Evolutionary conservation across 2,113 vertebrate species (phyloP), one percentile per base, ranked within the genome.

Genomic region (Pimephales promelas): DNA sequence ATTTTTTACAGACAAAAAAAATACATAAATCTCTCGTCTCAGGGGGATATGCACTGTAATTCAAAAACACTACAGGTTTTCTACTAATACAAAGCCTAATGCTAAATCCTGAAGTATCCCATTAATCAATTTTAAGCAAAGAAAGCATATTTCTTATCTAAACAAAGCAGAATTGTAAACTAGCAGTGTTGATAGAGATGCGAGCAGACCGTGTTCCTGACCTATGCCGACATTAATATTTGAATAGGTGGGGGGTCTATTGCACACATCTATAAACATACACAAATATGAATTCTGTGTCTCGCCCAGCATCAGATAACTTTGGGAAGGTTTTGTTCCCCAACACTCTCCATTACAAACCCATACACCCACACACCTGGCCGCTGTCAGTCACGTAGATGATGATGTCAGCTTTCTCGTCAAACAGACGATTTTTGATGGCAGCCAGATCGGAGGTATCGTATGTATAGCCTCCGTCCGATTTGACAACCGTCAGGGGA

Each of bases 391-490:
- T 95, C n/a, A 99, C 96, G 5, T 99, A 99, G 89, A 99, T 95
- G 52, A 99, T 83, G 85, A 95, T 90, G 89, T 99, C 93, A 0
- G 94, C 96, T 72, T 96, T 97, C 91, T 99, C 98, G 2, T 94
- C 92, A 0, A 88, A 92, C 1, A 99, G 45, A 45, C 98, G 92
- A 66, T 99, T 96, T 13, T 85, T 95, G 47, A 99, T 74, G 22
- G 98, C 97, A 2, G 98, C 97, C 34, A 99, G 88, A 90, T 99
- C 98, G 0, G 98, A 99, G 0, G 98, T 99, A 91, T 99, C 98
- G 0, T 99, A 99, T 0, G 98, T 99, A 90, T 92, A 99, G 10
- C 98, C 98, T 0, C 98, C 98, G 0, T 99, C 98, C 0, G 98
- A 99, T 78, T 99, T 99, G 89, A 95, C 92, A 81, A 99, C 83